A percentile compares a stretch with the other conserved stretches of the same genome.
Conservation (phyloP, 1,140 invertebrate genomes). For the Hyles vespertilio region DNA sequence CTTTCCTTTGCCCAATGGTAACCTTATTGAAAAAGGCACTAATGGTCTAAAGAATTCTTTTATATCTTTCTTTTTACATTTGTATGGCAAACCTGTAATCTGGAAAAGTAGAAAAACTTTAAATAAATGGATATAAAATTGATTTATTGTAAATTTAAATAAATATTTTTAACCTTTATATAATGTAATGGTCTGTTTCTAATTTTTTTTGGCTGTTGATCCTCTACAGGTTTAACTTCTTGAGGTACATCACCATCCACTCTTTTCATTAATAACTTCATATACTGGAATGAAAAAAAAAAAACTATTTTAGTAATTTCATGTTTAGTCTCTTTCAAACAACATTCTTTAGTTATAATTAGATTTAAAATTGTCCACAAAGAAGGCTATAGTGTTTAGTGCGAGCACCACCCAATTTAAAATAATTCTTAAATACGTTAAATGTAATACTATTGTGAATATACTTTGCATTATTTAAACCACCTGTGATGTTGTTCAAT, state of each 20-base stretch:
- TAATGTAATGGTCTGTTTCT: conserved; percentile 77
- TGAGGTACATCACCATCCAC: conserved; percentile 36
- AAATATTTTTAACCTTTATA: conserved; percentile 70
- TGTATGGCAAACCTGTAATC: conserved; percentile 81
- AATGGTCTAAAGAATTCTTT: conserved; percentile 91
- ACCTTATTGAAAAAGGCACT: conserved; percentile 85
- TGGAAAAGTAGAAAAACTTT: conserved; percentile 33
- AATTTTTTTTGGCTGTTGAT: conserved; percentile 51
- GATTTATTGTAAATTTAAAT: background rate
- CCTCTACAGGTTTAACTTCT: conserved; percentile 32
- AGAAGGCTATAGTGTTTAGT: too few relatives aligned
- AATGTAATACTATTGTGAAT: too few relatives aligned
- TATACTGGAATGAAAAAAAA: conserved; percentile 70
- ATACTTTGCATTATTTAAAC: too few relatives aligned
- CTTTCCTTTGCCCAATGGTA: conserved; percentile 77
- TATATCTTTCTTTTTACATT: conserved; percentile 86
- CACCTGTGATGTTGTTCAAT: too few relatives aligned
- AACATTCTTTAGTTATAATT: too few relatives aligned
- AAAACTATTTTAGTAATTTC: too few relatives aligned
- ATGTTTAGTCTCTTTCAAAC: too few relatives aligned
- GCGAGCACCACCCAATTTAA: too few relatives aligned
- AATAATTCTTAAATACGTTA: too few relatives aligned
- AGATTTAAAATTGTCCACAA: too few relatives aligned
- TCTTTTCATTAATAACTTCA: conserved; percentile 78
- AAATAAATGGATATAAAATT: too few relatives aligned